Percentiles rank a stretch among this genome's conserved stretches.
These are phyloP conservation scores for Apteryx owenii DNA, from an alignment of 2,113 vertebrate genomes.

Conservation along the genomic window DNA sequence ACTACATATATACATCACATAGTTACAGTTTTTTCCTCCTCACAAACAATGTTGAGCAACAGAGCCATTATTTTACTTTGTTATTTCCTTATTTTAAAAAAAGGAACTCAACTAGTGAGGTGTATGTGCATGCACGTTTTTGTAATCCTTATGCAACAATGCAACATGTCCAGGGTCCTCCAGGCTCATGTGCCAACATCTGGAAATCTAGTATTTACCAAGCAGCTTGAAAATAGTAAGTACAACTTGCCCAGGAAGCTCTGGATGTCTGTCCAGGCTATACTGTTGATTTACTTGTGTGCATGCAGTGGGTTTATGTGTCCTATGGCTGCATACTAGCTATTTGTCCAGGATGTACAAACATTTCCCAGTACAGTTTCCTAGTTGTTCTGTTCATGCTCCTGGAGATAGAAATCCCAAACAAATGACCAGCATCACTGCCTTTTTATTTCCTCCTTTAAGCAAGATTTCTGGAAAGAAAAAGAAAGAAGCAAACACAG, in stretches of 20 bases:
- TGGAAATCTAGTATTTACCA: neutral
- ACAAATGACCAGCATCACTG: neutral
- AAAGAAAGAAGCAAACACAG: neutral
- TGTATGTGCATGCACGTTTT: neutral
- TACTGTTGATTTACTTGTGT: neutral
- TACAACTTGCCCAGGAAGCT: neutral
- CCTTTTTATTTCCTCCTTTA: neutral
- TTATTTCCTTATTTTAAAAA: neutral
- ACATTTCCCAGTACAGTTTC: neutral
- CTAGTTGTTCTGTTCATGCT: neutral
- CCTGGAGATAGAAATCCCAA: neutral
- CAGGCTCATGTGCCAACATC: neutral
- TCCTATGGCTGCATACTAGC: neutral
- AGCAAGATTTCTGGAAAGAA: neutral
- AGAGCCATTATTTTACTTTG: neutral
- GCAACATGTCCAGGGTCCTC: neutral
- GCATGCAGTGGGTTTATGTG: neutral
- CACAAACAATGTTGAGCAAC: neutral
- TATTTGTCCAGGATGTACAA: neutral
- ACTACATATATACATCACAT: neutral
- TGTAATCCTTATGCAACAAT: neutral
- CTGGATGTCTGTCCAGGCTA: neutral
- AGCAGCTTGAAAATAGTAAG: neutral
- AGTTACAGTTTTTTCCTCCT: neutral
- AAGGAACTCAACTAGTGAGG: neutral